Evolutionary conservation across 2,888 invertebrate genomes (phyloP).

Genomic region (Abscondita cerata): DNA sequence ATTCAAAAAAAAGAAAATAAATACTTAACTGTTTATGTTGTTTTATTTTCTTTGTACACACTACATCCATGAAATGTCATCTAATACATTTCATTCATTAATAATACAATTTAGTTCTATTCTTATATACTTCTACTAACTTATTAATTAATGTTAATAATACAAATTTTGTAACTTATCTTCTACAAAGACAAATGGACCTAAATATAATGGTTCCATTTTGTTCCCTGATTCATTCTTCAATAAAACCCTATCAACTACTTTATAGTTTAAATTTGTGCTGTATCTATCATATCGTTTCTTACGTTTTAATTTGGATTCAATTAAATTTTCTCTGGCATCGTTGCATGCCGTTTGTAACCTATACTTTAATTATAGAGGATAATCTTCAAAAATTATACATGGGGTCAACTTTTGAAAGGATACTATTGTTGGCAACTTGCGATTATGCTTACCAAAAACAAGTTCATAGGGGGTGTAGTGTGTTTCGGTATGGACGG

Average conservation of each 20-base stretch:
- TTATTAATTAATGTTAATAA: constrained; percentile 6
- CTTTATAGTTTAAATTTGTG: not conserved
- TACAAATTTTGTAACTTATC: not conserved
- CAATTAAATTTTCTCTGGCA: not conserved
- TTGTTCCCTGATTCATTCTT: not conserved
- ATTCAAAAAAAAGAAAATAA: no score
- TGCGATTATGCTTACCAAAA: not conserved
- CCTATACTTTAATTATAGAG: not conserved
- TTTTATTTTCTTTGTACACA: no score
- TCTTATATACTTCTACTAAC: not conserved
- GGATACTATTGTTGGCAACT: not conserved
- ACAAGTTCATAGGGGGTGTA: not conserved
- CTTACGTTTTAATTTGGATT: not conserved
- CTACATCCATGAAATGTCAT: no score
- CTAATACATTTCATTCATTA: no score
- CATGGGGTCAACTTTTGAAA: not conserved
- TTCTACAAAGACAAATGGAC: not conserved
- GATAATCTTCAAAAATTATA: constrained; percentile 1
- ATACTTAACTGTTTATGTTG: no score
- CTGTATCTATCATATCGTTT: not conserved
- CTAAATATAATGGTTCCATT: constrained; percentile 1
- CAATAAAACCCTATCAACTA: not conserved
- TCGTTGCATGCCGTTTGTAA: no score
- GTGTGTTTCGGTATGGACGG: not conserved
- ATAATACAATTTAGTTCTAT: not conserved